A percentile compares a stretch with the other conserved stretches of the same genome.
Conservation (phyloP, 2,888 invertebrate genomes). For the Diloba caeruleocephala region DNA sequence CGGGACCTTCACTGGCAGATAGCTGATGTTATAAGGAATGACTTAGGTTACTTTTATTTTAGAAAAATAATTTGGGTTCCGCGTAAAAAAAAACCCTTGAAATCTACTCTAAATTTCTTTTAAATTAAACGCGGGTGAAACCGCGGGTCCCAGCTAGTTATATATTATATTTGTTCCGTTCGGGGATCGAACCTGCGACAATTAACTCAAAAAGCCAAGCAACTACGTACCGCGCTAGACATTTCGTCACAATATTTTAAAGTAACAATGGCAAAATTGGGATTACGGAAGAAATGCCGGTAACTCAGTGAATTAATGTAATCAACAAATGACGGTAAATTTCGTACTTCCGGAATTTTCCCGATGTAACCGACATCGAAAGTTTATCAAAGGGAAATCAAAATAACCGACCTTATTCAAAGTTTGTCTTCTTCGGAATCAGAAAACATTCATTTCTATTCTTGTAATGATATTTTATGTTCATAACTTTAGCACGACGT, state of each 20-base stretch:
- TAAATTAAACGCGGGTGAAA: no score
- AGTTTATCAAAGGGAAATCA: constrained; percentile 29
- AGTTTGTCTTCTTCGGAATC: constrained; percentile 11
- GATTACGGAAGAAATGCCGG: constrained; percentile 28
- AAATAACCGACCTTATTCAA: constrained; percentile 19
- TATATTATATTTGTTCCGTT: no score
- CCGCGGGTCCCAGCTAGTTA: no score
- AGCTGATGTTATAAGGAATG: no score
- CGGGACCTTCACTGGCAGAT: no score
- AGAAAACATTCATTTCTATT: constrained; percentile 1
- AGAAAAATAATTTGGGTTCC: no score
- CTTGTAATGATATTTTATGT: background rate
- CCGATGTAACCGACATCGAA: constrained; percentile 28
- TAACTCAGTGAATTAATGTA: constrained; percentile 44
- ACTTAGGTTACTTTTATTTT: no score
- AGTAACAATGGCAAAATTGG: constrained; percentile 31
- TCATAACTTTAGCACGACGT: background rate
- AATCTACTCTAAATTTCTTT: no score
- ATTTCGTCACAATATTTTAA: constrained; percentile 41
- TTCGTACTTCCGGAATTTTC: constrained; percentile 30
- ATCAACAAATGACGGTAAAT: constrained; percentile 48
- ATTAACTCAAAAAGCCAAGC: no score
- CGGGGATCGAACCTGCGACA: no score
- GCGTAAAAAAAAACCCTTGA: no score
- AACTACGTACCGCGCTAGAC: no score